A percentile compares a stretch with the other conserved stretches of the same genome.
Evolutionary conservation across 2,797 vertebrate genomes (phyloP).

Genomic region (Lagorchestes hirsutus): DNA sequence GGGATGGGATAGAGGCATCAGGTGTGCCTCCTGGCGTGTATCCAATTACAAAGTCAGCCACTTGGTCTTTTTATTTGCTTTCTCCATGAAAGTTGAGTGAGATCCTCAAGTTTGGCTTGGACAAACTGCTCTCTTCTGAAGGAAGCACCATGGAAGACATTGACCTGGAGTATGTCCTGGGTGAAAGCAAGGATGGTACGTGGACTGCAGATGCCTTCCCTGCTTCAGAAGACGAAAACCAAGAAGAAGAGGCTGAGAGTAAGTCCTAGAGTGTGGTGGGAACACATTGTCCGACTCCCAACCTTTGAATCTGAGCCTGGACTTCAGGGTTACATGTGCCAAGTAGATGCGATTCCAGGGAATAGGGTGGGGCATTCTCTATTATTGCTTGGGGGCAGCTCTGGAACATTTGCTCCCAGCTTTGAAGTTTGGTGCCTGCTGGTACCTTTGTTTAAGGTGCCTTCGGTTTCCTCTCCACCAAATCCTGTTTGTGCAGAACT

Average conservation of each 20-base stretch:
- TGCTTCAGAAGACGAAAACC: conserved; percentile 71
- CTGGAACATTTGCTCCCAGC: background rate
- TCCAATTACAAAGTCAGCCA: conserved; percentile 21
- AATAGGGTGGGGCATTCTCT: background rate
- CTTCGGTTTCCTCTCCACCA: background rate
- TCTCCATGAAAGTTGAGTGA: conserved; percentile 89
- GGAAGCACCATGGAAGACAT: conserved; percentile 90
- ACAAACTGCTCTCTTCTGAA: conserved; percentile 92
- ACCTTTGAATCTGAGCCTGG: too few species aligned
- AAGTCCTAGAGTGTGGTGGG: conserved; percentile 64
- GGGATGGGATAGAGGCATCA: background rate
- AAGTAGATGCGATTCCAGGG: background rate
- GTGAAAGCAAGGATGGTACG: conserved; percentile 86
- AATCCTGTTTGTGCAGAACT: background rate
- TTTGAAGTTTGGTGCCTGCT: too few species aligned
- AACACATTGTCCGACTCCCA: background rate
- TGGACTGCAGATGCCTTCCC: conserved; percentile 87
- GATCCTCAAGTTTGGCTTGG: conserved; percentile 95
- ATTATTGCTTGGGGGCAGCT: background rate
- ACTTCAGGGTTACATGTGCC: background rate
- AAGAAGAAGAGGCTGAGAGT: conserved; percentile 82
- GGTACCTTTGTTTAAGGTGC: too few species aligned
- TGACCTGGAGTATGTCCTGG: conserved; percentile 90
- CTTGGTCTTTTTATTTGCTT: conserved; percentile 45
- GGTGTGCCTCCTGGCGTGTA: background rate